These are phyloP conservation scores for Cydia strobilella DNA, from an alignment of 1,140 invertebrate species.

Conservation along the genomic window DNA sequence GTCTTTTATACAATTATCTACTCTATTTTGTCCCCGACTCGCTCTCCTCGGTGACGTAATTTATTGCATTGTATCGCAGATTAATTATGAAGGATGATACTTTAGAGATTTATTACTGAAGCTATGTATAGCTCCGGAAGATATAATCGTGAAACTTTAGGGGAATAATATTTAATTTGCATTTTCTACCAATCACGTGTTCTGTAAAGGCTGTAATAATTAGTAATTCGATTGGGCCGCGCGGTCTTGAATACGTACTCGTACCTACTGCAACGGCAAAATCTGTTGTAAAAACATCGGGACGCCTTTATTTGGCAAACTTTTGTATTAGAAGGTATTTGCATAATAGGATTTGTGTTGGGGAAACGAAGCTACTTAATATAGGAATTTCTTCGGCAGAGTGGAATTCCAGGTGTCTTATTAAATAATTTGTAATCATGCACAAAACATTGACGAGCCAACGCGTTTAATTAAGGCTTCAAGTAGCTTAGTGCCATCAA, in stretches of 20 bases:
- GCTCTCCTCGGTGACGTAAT: conserved; percentile 34
- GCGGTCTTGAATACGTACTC: conserved; percentile 21
- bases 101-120: conserved; percentile 41
- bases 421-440: conserved; percentile 25
- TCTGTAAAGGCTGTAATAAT: conserved; percentile 23
- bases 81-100: conserved; percentile 49
- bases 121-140: background rate
- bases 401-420: conserved; percentile 25
- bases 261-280: conserved; percentile 10
- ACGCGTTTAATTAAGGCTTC: conserved; percentile 28
- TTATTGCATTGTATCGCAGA: conserved; percentile 48
- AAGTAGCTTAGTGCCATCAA: background rate
- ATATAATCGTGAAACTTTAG: conserved; percentile 17
- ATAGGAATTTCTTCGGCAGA: conserved; percentile 18
- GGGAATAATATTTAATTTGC: conserved; percentile 11
- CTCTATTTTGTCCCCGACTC: conserved; percentile 28
- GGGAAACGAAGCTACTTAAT: conserved; percentile 30
- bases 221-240: conserved; percentile 14
- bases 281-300: conserved; percentile 30
- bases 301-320: conserved; percentile 32
- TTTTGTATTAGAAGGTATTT: conserved; percentile 32
- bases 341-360: conserved; percentile 31
- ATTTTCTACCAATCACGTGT: background rate
- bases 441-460: conserved; percentile 29
- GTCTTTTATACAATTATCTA: conserved; percentile 21